These are phyloP conservation scores for Scolanthus callimorphus DNA, from an alignment of 92 coral and sea anemone species.

Conservation along the genomic window DNA sequence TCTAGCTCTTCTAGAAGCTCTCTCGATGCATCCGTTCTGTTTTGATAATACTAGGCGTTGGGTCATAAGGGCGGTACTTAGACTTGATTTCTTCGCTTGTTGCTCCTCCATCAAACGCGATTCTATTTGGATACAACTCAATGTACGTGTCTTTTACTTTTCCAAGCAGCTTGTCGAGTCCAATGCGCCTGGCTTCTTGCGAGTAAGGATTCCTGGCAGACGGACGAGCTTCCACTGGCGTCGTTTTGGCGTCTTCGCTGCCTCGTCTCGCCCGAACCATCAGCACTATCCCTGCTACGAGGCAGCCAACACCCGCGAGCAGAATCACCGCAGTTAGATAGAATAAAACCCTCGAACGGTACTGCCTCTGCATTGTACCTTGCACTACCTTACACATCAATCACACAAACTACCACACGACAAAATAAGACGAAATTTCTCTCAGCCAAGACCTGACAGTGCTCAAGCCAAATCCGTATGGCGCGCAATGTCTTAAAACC, in stretches of 20 bases:
- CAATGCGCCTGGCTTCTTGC: conserved; percentile 48
- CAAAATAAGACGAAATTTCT: too few species aligned
- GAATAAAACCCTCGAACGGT: background rate
- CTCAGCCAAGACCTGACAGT: too few species aligned
- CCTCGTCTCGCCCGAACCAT: conserved; percentile 17
- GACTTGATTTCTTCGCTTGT: conserved; percentile 25
- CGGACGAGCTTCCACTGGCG: too few species aligned
- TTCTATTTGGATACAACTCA: conserved; percentile 50
- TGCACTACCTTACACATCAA: background rate
- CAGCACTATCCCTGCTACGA: conserved; percentile 27
- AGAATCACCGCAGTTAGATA: background rate
- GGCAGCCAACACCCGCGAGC: conserved; percentile 17
- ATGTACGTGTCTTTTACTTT: conserved; percentile 48
- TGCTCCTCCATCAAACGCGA: conserved; percentile 44
- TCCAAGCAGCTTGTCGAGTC: conserved; percentile 48
- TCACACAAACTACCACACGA: too few species aligned
- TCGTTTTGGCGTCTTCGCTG: background rate
- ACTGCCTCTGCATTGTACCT: background rate
- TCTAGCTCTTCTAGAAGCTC: conserved; percentile 27
- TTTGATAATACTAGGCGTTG: conserved; percentile 38
- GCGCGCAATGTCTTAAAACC: too few species aligned
- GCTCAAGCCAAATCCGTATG: too few species aligned
- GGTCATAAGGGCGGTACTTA: conserved; percentile 41
- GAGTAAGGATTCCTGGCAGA: conserved; percentile 34
- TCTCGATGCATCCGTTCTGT: conserved; percentile 35